A percentile compares a stretch with the other conserved stretches of the same genome.
phyloP scores from a whole-genome alignment of 2,888 invertebrate genomes.

The Drosophila limbata region DNA sequence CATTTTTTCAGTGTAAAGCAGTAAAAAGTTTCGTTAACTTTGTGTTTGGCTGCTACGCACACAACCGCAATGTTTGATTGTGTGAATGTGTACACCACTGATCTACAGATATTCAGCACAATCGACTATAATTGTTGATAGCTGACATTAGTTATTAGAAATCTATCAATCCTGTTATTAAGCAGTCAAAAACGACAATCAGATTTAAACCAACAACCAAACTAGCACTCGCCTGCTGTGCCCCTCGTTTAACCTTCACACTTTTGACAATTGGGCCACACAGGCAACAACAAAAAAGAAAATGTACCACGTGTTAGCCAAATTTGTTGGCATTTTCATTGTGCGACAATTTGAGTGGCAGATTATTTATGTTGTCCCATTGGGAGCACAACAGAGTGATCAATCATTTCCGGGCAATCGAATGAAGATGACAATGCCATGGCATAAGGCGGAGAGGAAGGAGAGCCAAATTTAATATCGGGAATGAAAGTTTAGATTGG shows the following conservation, averaged over 20 bases:
- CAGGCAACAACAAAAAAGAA: conserved; percentile 6
- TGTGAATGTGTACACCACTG: too few species aligned
- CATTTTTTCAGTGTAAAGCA: too few species aligned
- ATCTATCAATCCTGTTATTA: conserved; percentile 8
- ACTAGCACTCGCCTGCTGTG: conserved; percentile 10
- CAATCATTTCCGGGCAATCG: conserved; percentile 79
- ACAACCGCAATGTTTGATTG: too few species aligned
- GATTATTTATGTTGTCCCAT: conserved; percentile 49
- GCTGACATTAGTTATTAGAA: not conserved
- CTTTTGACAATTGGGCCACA: conserved; percentile 49
- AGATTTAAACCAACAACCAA: not conserved
- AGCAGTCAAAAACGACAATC: conserved; percentile 9
- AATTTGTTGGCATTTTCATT: conserved; percentile 50
- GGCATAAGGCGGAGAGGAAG: conserved; percentile 11
- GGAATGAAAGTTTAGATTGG: conserved; percentile 74
- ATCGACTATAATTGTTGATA: not conserved
- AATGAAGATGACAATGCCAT: conserved; percentile 50
- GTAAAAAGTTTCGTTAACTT: too few species aligned
- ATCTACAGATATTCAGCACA: not conserved
- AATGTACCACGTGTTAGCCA: conserved; percentile 25
- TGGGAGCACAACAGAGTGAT: conserved; percentile 49
- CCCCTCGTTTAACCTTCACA: conserved; percentile 61
- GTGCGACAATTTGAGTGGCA: conserved; percentile 56
- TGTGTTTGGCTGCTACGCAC: too few species aligned
- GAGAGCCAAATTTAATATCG: conserved; percentile 62